These are phyloP conservation scores for Patiria miniata DNA, from an alignment of 35 echinoderm and acorn worm species.

Conservation along the genomic window DNA sequence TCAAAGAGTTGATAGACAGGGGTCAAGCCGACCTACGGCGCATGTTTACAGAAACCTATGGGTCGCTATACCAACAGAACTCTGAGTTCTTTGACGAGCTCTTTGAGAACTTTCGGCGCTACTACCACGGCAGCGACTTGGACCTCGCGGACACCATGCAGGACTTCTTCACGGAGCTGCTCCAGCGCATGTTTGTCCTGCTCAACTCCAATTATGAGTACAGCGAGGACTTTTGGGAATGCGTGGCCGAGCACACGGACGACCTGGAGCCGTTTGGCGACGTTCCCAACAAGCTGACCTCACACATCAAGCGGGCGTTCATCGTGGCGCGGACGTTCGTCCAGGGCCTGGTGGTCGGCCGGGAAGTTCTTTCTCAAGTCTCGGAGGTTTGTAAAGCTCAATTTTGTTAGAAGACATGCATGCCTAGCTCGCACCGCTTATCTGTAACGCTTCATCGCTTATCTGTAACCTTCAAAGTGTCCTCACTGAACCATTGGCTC, in stretches of 20 bases:
- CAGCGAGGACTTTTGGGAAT: slow-evolving; percentile 71
- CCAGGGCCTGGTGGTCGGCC: slow-evolving; percentile 77
- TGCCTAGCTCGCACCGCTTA: too few relatives aligned
- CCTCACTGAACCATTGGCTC: too few relatives aligned
- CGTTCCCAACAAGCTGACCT: slow-evolving; percentile 66
- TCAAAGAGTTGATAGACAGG: slow-evolving; percentile 81
- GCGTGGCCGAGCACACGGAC: slow-evolving; percentile 64
- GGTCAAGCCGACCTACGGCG: slow-evolving; percentile 74
- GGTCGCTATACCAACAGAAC: slow-evolving; percentile 78
- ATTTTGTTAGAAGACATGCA: too few relatives aligned
- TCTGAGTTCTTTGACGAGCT: slow-evolving; percentile 74
- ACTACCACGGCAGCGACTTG: slow-evolving; percentile 80
- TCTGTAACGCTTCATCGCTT: too few relatives aligned
- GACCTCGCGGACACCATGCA: slow-evolving; percentile 80
- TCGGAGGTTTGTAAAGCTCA: slow-evolving; percentile 67
- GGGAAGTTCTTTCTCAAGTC: slow-evolving; percentile 69
- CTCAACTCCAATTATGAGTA: slow-evolving; percentile 73
- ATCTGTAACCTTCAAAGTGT: too few relatives aligned
- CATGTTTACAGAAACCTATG: slow-evolving; percentile 92
- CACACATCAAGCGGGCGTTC: slow-evolving; percentile 69
- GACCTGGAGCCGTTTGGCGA: slow-evolving; percentile 82
- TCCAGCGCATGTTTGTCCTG: slow-evolving; percentile 84
- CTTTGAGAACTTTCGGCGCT: slow-evolving; percentile 69
- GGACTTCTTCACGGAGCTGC: slow-evolving; percentile 83
- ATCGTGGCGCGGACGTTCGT: slow-evolving; percentile 88